A percentile compares a stretch with the other conserved stretches of the same genome.
These are phyloP conservation scores for Ophthalmolycus amberensis DNA, from an alignment of 2,113 vertebrate species.

Conservation along the genomic window DNA sequence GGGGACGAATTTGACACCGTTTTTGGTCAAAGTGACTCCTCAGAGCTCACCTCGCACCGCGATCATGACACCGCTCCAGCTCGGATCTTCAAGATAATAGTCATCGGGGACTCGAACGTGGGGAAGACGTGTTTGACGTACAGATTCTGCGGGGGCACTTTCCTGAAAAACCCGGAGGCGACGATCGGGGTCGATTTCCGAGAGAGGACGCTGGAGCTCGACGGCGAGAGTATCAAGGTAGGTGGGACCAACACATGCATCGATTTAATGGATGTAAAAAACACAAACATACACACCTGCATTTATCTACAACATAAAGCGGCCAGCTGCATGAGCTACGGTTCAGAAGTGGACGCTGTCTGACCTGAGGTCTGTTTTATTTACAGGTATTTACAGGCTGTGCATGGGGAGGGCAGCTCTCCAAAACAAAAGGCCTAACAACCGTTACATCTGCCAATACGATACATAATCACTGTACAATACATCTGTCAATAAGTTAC, in stretches of 20 bases:
- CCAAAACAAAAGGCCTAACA: neutral
- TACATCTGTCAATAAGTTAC: no score
- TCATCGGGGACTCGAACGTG: slow-evolving; percentile 83
- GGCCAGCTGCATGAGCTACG: neutral
- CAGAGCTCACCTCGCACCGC: slow-evolving; percentile 60
- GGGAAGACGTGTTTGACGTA: slow-evolving; percentile 84
- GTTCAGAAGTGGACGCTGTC: neutral
- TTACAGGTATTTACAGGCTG: neutral
- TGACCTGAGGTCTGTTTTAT: neutral
- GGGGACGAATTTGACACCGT: slow-evolving; percentile 70
- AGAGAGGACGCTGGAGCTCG: slow-evolving; percentile 79
- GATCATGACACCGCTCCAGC: slow-evolving; percentile 56
- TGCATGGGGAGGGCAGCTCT: neutral
- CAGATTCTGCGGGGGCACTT: slow-evolving; percentile 82
- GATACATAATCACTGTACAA: neutral
- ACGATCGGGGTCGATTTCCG: slow-evolving; percentile 85
- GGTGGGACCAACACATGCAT: neutral
- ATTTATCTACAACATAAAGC: no score
- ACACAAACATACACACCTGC: neutral
- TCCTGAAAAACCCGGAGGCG: slow-evolving; percentile 83
- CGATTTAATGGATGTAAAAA: neutral
- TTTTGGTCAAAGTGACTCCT: slow-evolving; percentile 62
- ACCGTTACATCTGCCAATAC: neutral
- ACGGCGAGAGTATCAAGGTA: slow-evolving; percentile 82
- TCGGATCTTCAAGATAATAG: slow-evolving; percentile 83